phyloP scores from a whole-genome alignment of 2,113 vertebrate genomes.

The Alaudala cheleensis region DNA sequence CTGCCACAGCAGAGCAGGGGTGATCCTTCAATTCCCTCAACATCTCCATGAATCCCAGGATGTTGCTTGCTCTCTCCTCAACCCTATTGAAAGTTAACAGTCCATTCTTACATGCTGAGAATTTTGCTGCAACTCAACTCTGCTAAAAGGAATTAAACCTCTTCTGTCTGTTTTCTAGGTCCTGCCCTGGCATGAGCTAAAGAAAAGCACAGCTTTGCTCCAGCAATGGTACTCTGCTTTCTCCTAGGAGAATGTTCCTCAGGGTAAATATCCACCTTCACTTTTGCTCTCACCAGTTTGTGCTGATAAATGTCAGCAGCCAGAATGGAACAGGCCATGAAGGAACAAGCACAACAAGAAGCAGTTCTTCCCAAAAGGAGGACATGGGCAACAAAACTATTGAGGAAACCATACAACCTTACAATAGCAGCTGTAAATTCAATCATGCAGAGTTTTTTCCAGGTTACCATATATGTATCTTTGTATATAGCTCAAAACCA shows the following conservation, averaged over 20 bases:
- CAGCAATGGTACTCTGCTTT: not conserved
- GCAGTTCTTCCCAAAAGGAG: not conserved
- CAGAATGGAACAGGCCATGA: not conserved
- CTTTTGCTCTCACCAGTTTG: not conserved
- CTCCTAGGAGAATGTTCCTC: not conserved
- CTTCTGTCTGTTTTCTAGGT: not conserved
- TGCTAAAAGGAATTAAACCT: not conserved
- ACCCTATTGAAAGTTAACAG: not conserved
- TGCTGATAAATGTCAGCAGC: not conserved
- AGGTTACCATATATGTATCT: not conserved
- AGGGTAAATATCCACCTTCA: not conserved
- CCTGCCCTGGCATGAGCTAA: not conserved
- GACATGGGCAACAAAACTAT: not conserved
- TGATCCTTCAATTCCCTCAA: not conserved
- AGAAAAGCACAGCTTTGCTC: not conserved
- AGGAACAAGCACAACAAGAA: not conserved
- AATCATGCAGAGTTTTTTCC: not conserved
- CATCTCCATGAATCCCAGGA: accelerated
- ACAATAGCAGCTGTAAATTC: not conserved
- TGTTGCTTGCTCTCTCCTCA: not conserved
- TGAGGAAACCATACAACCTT: not conserved
- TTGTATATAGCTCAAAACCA: not conserved
- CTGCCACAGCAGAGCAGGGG: accelerated
- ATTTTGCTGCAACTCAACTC: not conserved
- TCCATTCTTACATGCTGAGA: not conserved